Percentiles rank a stretch among this genome's conserved stretches.
Evolutionary conservation across 2,113 vertebrate genomes (phyloP).

Genomic region (Triplophysa tibetana): DNA sequence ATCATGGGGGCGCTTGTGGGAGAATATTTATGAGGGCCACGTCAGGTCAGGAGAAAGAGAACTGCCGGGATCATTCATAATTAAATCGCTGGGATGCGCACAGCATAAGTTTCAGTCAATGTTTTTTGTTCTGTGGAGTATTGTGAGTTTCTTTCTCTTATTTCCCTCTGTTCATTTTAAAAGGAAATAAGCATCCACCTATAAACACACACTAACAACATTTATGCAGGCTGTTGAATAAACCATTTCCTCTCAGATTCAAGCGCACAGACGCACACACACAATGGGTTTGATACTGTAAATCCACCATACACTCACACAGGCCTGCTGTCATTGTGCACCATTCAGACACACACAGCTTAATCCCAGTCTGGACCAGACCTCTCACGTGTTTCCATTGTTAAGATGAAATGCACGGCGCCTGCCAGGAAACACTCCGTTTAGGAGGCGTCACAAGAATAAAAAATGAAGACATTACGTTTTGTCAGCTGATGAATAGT

Average conservation of each 20-base stretch:
- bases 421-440: conserved; percentile 41
- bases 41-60: conserved; percentile 1
- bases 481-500: conserved; percentile 38
- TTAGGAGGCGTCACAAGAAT: conserved; percentile 16
- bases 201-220: neutral
- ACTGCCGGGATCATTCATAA: conserved; percentile 14
- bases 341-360: conserved; percentile 38
- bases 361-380: conserved; percentile 49
- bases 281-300: conserved; percentile 22
- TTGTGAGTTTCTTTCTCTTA: neutral
- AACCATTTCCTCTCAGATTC: neutral
- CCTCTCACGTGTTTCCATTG: conserved; percentile 41
- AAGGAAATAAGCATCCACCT: neutral
- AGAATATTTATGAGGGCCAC: conserved; percentile 12
- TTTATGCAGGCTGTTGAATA: neutral
- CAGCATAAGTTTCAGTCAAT: neutral
- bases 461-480: conserved; percentile 13
- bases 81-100: conserved; percentile 10
- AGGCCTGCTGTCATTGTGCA: conserved; percentile 31
- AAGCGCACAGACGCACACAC: conserved; percentile 17
- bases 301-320: conserved; percentile 29
- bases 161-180: neutral
- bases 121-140: neutral
- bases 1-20: neutral
- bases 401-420: conserved; percentile 31